Evolutionary conservation across 1,140 invertebrate species (phyloP).

Genomic region (Adoxophyes honmai): DNA sequence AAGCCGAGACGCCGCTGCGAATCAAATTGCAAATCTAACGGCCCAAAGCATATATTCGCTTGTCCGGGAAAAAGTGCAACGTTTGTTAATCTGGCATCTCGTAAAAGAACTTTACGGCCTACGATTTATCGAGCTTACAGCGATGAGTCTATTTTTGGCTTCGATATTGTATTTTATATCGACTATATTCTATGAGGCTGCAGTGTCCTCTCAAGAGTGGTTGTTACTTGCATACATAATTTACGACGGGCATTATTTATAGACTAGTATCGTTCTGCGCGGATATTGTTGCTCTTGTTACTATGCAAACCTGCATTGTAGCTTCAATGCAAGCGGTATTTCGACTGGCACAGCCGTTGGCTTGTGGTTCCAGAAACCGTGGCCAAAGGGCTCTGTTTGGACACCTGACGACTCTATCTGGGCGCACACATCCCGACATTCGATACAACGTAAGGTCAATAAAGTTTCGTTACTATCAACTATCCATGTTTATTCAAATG

Average conservation of each 20-base stretch:
- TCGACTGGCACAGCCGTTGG: too few species aligned
- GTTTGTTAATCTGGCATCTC: constrained; percentile 39
- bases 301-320: too few species aligned
- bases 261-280: constrained; percentile 7
- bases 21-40: constrained; percentile 32
- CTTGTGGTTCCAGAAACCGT: background rate
- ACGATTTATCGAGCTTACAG: constrained; percentile 43
- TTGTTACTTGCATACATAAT: constrained; percentile 21
- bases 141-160: constrained; percentile 39
- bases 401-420: constrained; percentile 61
- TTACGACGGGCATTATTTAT: constrained; percentile 18
- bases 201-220: constrained; percentile 15
- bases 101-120: constrained; percentile 39
- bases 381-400: constrained; percentile 33
- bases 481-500: constrained; percentile 73
- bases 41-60: constrained; percentile 38
- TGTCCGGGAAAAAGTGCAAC: constrained; percentile 22
- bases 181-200: constrained; percentile 1
- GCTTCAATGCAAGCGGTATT: too few species aligned
- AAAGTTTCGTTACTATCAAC: constrained; percentile 64
- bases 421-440: constrained; percentile 48
- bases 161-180: constrained; percentile 29
- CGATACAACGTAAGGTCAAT: constrained; percentile 65
- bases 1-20: constrained; percentile 27
- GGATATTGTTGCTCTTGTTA: background rate